Conservation (phyloP, 2,797 vertebrate genomes). For the Melopsittacus undulatus region DNA sequence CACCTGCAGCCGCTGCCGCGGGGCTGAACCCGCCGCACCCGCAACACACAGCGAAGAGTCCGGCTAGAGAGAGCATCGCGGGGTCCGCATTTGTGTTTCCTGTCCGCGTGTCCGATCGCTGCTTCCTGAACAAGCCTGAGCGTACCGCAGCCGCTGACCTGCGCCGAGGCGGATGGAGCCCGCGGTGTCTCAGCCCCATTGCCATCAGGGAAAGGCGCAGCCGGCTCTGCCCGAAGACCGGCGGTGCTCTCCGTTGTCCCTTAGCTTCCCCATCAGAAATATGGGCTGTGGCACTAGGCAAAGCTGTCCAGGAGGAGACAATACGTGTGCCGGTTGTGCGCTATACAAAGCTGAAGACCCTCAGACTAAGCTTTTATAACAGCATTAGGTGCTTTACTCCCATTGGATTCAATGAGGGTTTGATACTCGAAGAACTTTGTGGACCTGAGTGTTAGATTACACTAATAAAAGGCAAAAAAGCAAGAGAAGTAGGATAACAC, state of each 20-base stretch:
- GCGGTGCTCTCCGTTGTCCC: neutral
- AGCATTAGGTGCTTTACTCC: neutral
- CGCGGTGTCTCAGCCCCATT: neutral
- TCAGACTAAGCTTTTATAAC: accelerated
- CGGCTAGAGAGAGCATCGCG: neutral
- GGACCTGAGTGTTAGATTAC: neutral
- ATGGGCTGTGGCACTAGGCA: accelerated
- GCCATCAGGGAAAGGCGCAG: accelerated
- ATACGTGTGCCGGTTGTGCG: accelerated
- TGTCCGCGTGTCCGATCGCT: accelerated
- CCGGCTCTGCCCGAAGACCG: neutral
- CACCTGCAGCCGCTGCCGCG: neutral
- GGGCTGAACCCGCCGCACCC: neutral
- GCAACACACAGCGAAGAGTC: neutral
- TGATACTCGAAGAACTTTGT: neutral
- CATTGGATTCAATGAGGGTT: neutral
- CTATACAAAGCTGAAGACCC: neutral
- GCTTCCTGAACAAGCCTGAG: neutral
- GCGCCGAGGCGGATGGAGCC: neutral
- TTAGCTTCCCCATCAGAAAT: accelerated
- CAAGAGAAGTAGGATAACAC: neutral
- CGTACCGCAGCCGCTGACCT: neutral
- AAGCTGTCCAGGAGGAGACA: accelerated
- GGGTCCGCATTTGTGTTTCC: neutral
- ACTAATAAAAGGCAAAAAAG: neutral